A percentile compares a stretch with the other conserved stretches of the same genome.
Evolutionary conservation across 2,797 vertebrate genomes (phyloP).

Genomic region (Lacerta agilis): DNA sequence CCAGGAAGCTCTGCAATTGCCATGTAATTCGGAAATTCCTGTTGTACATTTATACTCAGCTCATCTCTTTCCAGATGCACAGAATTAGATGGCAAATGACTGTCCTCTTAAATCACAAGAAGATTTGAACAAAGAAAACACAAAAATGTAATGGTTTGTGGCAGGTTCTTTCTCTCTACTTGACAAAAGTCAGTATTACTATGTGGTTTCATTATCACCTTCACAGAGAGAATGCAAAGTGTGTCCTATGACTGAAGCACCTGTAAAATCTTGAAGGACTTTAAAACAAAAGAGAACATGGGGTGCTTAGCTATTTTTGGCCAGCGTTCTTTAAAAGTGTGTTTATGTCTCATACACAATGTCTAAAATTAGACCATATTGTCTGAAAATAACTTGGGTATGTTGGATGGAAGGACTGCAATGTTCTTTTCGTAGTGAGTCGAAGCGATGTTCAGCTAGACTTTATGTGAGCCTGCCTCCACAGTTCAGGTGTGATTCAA

Average conservation of each 20-base stretch:
- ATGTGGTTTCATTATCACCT: constrained; percentile 72
- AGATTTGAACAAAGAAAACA: constrained; percentile 51
- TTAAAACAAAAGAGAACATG: constrained; percentile 54
- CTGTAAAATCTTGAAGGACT: constrained; percentile 61
- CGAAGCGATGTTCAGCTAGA: background rate
- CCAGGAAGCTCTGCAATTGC: constrained; percentile 30
- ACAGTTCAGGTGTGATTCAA: background rate
- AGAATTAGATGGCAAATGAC: constrained; percentile 53
- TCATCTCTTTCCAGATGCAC: constrained; percentile 59
- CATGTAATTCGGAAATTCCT: constrained; percentile 53
- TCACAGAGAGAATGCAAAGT: constrained; percentile 63
- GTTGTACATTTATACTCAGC: constrained; percentile 41
- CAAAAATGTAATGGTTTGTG: constrained; percentile 19
- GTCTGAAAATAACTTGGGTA: constrained; percentile 6
- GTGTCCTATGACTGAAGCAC: constrained; percentile 71
- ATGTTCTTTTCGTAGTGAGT: background rate
- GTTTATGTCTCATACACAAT: constrained; percentile 48
- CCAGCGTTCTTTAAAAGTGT: background rate
- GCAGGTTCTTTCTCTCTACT: constrained; percentile 31
- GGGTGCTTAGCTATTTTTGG: constrained; percentile 51
- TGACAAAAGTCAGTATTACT: constrained; percentile 62
- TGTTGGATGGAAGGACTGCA: background rate
- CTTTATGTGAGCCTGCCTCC: background rate
- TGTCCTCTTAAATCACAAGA: constrained; percentile 57
- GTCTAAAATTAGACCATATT: constrained; percentile 9